Conservation (phyloP, 2,888 invertebrate species). For the Branchellion lobata region DNA sequence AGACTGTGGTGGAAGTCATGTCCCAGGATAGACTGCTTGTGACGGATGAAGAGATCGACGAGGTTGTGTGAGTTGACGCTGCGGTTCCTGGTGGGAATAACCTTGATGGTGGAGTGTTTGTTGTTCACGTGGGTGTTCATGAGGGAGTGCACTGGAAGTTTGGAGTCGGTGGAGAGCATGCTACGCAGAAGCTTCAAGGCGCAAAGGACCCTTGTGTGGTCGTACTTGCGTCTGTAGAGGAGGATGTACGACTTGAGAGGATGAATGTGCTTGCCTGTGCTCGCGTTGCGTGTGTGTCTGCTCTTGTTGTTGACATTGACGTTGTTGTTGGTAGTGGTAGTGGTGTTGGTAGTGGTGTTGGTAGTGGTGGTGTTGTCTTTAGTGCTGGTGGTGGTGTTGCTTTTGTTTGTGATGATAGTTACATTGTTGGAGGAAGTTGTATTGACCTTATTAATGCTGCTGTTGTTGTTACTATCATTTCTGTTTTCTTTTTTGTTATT, state of each 20-base stretch:
- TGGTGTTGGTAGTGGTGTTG: neutral
- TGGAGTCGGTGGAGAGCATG: constrained; percentile 72
- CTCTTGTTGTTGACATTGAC: no score
- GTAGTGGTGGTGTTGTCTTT: neutral
- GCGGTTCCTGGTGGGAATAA: neutral
- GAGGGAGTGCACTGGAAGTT: constrained; percentile 74
- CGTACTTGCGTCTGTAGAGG: constrained; percentile 77
- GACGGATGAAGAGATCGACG: constrained; percentile 71
- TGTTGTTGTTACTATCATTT: constrained; percentile 52
- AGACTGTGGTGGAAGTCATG: constrained; percentile 65
- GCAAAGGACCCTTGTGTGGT: constrained; percentile 74
- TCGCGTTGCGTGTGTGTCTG: neutral
- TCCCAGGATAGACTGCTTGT: constrained; percentile 77
- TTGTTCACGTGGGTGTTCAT: constrained; percentile 74
- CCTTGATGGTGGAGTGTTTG: constrained; percentile 54
- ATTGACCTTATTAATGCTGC: no score
- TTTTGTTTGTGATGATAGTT: constrained; percentile 28
- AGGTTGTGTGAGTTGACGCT: constrained; percentile 61
- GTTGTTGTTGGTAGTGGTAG: neutral
- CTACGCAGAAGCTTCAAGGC: constrained; percentile 75
- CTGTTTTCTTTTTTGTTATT: no score
- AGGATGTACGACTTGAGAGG: constrained; percentile 78
- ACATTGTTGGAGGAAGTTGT: no score
- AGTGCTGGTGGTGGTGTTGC: neutral
- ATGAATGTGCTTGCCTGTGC: constrained; percentile 64